Base-by-base conservation (phyloP, 1,140 invertebrate genomes). In the Wiebesia pumilae region DNA sequence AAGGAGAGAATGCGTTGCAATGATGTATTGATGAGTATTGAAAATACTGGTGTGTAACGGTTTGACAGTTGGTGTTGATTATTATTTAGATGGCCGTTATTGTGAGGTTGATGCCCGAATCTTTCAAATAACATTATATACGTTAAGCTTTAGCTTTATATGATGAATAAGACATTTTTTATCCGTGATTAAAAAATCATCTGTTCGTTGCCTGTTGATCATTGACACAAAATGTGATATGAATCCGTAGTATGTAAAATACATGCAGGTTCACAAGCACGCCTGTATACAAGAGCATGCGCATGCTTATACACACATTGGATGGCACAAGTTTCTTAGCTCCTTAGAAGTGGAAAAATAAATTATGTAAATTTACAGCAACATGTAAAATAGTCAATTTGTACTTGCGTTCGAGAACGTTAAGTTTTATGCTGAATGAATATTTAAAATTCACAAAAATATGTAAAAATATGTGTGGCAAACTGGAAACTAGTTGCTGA, bases 331-430 rank as follows among this genome's bases (percentile, higher is more conserved):
- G 69, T 38, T 38, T 38, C 69, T 71, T 35, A 33, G 3, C 12
- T 71, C 33, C 69, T 71, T 19, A 38, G 69, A 77, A 47, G 40
- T 51, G n/a, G n/a, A 77, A 27, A 47, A 47, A 51, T 47, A 77
- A 77, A 77, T 47, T 77, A 77, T 77, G 73, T 47, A 77, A 77
- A 77, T 24, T 77, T 47, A 47, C 14, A n/a, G 77, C 19, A 54
- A 58, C n/a, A 79, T 79, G 47, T 35, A 33, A 79, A 79, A 30
- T 35, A 54, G 47, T 79, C 77, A 58, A 79, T 79, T 79, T 79
- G 77, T 58, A 58, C 47, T 54, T 40, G 54, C 77, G 77, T 51
- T 51, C 47, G 30, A 47, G 47, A 79, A 54, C 51, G n/a, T 58
- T 54, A 79, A 77, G 12, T 77, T 77, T 43, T 12, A 43, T 47